phyloP scores from a whole-genome alignment of 2,113 vertebrate species.

The Galbula dea region DNA sequence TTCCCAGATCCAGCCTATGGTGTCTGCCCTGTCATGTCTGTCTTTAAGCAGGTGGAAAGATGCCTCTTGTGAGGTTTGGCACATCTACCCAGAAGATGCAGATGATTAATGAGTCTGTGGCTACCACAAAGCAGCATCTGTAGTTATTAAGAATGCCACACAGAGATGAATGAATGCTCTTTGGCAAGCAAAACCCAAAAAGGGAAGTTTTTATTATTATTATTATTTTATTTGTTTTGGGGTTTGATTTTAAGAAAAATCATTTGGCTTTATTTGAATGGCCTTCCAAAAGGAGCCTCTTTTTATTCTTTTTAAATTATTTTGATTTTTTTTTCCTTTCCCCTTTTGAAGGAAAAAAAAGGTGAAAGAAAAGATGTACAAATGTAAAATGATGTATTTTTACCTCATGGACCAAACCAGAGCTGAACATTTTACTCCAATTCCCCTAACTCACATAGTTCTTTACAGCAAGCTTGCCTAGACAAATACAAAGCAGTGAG shows the following conservation, averaged over 20 bases:
- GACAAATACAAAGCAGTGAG: background rate
- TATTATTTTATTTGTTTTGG: background rate
- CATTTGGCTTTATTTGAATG: background rate
- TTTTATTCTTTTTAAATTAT: background rate
- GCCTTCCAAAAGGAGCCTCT: accelerated
- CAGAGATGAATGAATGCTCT: background rate
- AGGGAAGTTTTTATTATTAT: background rate
- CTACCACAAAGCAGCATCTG: background rate
- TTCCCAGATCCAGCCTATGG: background rate
- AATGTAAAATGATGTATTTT: background rate
- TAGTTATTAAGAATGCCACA: background rate
- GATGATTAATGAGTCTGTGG: background rate
- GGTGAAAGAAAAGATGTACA: background rate
- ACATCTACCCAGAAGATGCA: background rate
- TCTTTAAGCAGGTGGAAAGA: background rate
- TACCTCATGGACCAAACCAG: background rate
- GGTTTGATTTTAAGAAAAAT: background rate
- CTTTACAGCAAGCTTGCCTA: background rate
- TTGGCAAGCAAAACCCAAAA: background rate
- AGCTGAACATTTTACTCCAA: conserved; percentile 1
- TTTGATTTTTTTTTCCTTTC: no score
- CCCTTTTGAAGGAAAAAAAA: background rate
- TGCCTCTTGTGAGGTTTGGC: background rate
- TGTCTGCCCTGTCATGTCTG: background rate
- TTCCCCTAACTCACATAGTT: background rate